Conservation (phyloP, 1,140 invertebrate genomes). For the Leucophenga varia region DNA sequence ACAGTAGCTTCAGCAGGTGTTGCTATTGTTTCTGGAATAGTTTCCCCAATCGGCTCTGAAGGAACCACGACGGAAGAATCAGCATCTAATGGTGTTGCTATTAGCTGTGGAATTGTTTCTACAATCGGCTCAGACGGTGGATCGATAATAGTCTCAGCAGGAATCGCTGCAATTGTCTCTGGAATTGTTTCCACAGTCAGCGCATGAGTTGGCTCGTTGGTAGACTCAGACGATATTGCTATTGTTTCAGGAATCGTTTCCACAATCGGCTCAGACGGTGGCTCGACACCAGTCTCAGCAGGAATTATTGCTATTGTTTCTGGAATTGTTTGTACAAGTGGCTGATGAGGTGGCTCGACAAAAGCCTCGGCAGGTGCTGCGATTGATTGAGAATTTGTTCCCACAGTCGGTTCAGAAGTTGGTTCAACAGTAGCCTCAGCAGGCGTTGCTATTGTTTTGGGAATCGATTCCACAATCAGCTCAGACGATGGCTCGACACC, state of each 20-base stretch:
- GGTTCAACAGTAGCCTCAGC: neutral
- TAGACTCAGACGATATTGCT: neutral
- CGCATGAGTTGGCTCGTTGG: too few relatives aligned
- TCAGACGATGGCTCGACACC: neutral
- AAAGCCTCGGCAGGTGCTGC: neutral
- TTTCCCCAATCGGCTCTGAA: too few relatives aligned
- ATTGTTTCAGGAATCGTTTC: neutral
- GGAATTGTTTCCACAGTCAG: too few relatives aligned
- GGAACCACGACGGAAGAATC: too few relatives aligned
- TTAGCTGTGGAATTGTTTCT: too few relatives aligned
- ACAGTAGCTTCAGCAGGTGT: too few relatives aligned
- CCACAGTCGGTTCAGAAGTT: neutral
- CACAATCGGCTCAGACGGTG: neutral
- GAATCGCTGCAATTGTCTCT: neutral
- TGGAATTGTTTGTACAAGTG: neutral
- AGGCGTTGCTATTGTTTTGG: neutral
- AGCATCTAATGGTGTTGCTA: too few relatives aligned
- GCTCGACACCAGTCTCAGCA: neutral
- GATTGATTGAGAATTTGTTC: neutral
- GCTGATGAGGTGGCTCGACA: neutral
- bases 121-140: too few relatives aligned
- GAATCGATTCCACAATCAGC: neutral
- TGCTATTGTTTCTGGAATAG: too few relatives aligned
- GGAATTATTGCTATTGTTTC: neutral
- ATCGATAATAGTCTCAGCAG: too few relatives aligned